Percentiles rank a stretch among this genome's conserved stretches.
Evolutionary conservation across 1,140 invertebrate species (phyloP).

Genomic region (Harpegnathos saltator): DNA sequence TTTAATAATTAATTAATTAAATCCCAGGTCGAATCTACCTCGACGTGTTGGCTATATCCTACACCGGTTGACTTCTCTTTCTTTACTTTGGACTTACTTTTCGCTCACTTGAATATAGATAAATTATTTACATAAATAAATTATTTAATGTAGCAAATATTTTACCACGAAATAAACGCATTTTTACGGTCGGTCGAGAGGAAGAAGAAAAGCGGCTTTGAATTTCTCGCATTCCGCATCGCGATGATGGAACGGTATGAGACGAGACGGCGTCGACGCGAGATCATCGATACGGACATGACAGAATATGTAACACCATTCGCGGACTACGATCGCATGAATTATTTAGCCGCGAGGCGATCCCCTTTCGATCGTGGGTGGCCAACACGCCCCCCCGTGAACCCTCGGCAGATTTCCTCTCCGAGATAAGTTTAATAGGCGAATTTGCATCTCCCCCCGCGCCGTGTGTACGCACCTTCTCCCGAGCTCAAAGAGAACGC

Average conservation of each 20-base stretch:
- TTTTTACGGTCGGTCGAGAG: too few species aligned
- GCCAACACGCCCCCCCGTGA: slow-evolving; percentile 11
- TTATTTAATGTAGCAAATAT: too few species aligned
- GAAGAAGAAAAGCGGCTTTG: too few species aligned
- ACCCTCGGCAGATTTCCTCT: slow-evolving; percentile 57
- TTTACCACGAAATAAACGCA: too few species aligned
- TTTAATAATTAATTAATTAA: too few species aligned
- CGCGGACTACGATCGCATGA: slow-evolving; percentile 22
- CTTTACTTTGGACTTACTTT: too few species aligned
- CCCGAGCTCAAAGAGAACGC: slow-evolving; percentile 54
- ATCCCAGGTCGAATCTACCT: too few species aligned
- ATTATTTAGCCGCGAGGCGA: slow-evolving; percentile 35
- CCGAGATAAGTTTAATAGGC: slow-evolving; percentile 63
- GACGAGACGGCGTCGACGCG: neutral
- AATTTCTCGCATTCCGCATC: neutral
- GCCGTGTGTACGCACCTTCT: slow-evolving; percentile 27
- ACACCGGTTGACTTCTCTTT: too few species aligned
- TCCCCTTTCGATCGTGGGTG: slow-evolving; percentile 45
- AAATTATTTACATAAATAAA: too few species aligned
- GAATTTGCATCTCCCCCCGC: slow-evolving; percentile 65
- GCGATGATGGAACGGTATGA: neutral
- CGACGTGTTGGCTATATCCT: too few species aligned
- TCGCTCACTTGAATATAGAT: too few species aligned
- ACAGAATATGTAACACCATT: slow-evolving; percentile 16
- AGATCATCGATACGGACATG: neutral